Evolutionary conservation across 2,888 invertebrate genomes (phyloP), one percentile per base, ranked within the genome.

Genomic region (Tridacna gigas): DNA sequence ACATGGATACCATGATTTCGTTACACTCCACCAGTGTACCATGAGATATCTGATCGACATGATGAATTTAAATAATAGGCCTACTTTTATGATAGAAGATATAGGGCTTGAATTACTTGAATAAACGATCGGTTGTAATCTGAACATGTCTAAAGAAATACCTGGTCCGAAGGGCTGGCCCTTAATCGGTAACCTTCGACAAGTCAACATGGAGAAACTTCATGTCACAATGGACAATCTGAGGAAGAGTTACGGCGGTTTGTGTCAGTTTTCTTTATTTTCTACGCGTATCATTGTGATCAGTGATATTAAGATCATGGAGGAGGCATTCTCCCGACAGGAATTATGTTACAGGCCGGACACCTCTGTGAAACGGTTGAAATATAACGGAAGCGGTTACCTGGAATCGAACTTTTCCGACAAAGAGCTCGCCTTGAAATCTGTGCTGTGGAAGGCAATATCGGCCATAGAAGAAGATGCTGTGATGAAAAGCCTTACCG

Each of bases 351-450:
- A 71, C 26, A 22, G 71, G 7, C 71, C 71, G 9, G n/a, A 71
- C 26, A 51, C 25, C 25, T 71, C n/a, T 13, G 51, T 71, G 20
- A 71, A 71, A 25, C n/a, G n/a, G 22, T 48, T 71, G 26, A 71
- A 71, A 71, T 51, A 71, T 20, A 51, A 71, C 25, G 71, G 71
- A n/a, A 47, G 47, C 51, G 71, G 71, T 22, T 71, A 71, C 26
- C n/a, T 71, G 51, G 71, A 71, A 51, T 71, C 71, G 0, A 71
- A 71, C 51, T 71, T 71, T 25, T 20, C 51, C 9, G 71, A 71
- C 20, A 48, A 48, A n/a, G 71, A 71, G 20, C 25, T 71, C 7
- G 26, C 20, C 25, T 26, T 71, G 12, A 71, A 71, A 51, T 20
- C 71, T 22, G 71, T 51, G 25, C 12, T 71, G 2, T 71, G 71